A percentile compares a stretch with the other conserved stretches of the same genome.
phyloP scores from a whole-genome alignment of 2,888 invertebrate species.

The Nasonovia ribisnigri region DNA sequence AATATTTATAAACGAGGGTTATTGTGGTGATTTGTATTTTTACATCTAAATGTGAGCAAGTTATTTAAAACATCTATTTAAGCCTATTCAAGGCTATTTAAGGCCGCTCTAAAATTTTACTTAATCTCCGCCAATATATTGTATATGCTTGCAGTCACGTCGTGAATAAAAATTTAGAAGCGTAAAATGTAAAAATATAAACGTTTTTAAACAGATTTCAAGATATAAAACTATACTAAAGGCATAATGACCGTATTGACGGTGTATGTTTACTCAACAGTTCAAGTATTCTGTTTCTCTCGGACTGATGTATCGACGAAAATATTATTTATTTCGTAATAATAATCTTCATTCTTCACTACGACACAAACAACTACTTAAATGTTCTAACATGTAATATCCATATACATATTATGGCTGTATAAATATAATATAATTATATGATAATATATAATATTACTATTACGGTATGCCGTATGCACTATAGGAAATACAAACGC shows the following conservation, averaged over 20 bases:
- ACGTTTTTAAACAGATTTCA: background rate
- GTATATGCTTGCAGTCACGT: background rate
- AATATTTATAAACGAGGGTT: background rate
- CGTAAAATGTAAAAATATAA: background rate
- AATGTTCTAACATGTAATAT: background rate
- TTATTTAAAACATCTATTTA: background rate
- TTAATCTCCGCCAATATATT: background rate
- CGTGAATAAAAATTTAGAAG: background rate
- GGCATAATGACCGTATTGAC: background rate
- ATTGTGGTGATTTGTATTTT: background rate
- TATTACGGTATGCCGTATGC: background rate
- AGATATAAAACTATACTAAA: background rate
- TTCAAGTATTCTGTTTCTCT: slow-evolving; percentile 1
- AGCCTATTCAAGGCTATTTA: too few species aligned
- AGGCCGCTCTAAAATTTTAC: background rate
- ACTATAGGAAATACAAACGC: background rate
- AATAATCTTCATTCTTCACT: background rate
- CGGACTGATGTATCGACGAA: background rate
- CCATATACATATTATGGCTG: background rate
- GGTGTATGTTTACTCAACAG: background rate
- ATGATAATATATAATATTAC: background rate
- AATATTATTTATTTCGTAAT: background rate
- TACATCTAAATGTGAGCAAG: background rate
- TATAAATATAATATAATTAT: background rate
- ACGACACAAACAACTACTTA: background rate